Evolutionary conservation across 1,140 invertebrate genomes (phyloP), one percentile per base, ranked within the genome.

Genomic region (Cotesia chilonis): DNA sequence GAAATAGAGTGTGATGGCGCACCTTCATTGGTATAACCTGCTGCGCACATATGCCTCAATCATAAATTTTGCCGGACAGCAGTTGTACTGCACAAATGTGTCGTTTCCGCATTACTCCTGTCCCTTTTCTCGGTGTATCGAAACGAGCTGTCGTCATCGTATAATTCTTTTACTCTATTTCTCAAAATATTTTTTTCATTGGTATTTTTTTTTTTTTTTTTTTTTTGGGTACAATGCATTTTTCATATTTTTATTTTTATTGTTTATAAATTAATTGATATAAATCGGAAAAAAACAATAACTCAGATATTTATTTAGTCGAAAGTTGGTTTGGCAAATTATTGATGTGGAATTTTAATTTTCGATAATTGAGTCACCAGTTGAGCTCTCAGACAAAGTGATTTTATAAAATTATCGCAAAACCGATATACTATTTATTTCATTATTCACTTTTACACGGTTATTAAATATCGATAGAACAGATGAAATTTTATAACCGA

Each of bases 71-170:
- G 36, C 37, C 37, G 28, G 37, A 37, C 37, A 28, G 60, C 60
- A 63, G 35, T 63, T 37, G 60, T n/a, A 63, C 60, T 37, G 60
- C 37, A 63, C 60, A 63, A 63, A 63, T 38, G 60, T 63, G 28
- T 2, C 36, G 37, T 63, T 63, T 38, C 60, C 35, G 35, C 35
- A 37, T 63, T 28, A 63, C 28, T 28, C 35, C 28, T 28, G 28
- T 28, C 28, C 14, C 37, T n/a, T 4, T 36, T 63, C 35, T 28
- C 64, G 36, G 64, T 28, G 12, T 63, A 63, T 63, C 35, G 12
- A 38, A 63, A 63, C 60, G 37, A 14, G 60, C 37, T 37, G 60
- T 38, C 12, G 28, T 63, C 28, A 38, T 63, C 4, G 35, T 38
- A 12, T 38, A 63, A 63, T 12, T 36, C 60, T 63, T n/a, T 63